These are phyloP conservation scores for Oreochromis mossambicus DNA, from an alignment of 2,797 vertebrate species.

Conservation along the genomic window DNA sequence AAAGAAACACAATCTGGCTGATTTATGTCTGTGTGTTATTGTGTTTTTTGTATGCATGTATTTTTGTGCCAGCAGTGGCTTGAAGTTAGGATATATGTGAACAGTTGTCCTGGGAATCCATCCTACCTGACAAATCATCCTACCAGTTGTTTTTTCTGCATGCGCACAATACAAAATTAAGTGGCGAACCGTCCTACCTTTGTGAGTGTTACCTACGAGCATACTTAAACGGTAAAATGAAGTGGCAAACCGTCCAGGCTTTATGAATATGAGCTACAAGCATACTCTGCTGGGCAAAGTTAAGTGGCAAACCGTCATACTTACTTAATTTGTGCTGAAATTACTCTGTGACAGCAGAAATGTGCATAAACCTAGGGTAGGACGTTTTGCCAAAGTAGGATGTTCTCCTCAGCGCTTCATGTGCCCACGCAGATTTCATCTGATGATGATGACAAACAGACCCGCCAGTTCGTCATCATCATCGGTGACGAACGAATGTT, in stretches of 20 bases:
- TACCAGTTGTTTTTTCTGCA: background rate
- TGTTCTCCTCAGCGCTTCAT: background rate
- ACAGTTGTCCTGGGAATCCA: background rate
- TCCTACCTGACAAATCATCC: too few species aligned
- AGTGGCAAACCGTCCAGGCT: background rate
- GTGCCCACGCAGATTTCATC: fast-evolving
- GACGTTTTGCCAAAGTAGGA: background rate
- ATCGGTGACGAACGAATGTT: fast-evolving
- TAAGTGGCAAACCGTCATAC: fast-evolving
- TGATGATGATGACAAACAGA: background rate
- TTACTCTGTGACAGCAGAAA: background rate
- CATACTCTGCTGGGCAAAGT: background rate
- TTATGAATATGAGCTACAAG: background rate
- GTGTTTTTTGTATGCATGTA: background rate
- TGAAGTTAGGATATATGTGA: fast-evolving
- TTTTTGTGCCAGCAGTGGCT: background rate
- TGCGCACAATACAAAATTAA: background rate
- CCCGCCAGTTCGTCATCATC: fast-evolving
- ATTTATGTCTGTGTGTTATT: background rate
- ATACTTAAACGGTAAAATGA: too few species aligned
- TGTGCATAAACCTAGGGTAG: fast-evolving
- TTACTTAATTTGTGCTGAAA: fast-evolving
- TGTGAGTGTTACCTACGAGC: too few species aligned
- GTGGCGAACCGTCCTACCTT: fast-evolving
- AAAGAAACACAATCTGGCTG: background rate